Base-by-base conservation (phyloP, 2,888 invertebrate genomes). In the Eudemis profundana region DNA sequence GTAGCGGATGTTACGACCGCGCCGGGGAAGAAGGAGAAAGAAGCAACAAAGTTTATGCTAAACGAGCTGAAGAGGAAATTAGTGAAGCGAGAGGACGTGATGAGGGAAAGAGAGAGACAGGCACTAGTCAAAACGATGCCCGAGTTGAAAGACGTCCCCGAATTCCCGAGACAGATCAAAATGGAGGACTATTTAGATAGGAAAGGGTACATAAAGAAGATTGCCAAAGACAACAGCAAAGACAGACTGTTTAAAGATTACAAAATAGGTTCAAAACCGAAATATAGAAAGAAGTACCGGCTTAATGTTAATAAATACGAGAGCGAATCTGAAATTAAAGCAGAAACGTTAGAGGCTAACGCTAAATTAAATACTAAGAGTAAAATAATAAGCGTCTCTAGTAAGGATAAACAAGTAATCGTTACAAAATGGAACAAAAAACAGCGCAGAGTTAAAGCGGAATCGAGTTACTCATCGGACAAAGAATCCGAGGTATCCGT, bases 111-210 rank as follows among this genome's bases (percentile, higher is more conserved):
- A 64, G 93, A 93, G 68, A 85, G 90, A 27, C 89, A 87, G 70
- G 93, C 93, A 10, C 70, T 93, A 12, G 84, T 77, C 1, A 92
- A 90, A 78, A 91, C 92, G 0, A 92, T 93, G 92, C 92, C 92
- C 0, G 84, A 87, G 10, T 62, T 87, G 1, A 86, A 86, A 70
- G 72, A 79, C 0, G 61, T 89, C 10, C 92, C 93, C 0, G 91
- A 93, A 50, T 93, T 93, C 46, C 91, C 92, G 0, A 80, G 91
- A 44, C 93, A 93, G 64, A 92, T 91, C 7, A 70, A 81, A 44
- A 72, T 81, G 1, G 85, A 86, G 14, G 87, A 87, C 1, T 83
- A 74, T 4, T 33, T 76, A 0, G 84, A 84, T 0, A 75, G 70
- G 40, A 86, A 80, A 72, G 90, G 91, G 27, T 86, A 74, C 61